phyloP scores from a whole-genome alignment of 2,113 vertebrate species.

The Cariama cristata region DNA sequence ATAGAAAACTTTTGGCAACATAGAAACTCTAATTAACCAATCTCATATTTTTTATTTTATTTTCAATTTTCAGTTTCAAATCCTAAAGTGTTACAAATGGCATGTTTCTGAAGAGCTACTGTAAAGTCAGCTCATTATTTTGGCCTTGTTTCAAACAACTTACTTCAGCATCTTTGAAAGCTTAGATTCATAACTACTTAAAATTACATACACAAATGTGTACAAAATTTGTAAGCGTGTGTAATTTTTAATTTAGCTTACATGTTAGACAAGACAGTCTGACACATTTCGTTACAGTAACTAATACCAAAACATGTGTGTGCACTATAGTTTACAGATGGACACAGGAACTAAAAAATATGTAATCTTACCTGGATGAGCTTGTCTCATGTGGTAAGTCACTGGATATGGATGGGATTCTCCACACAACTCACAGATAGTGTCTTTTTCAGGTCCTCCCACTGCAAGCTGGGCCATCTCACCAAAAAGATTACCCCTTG shows the following conservation, averaged over 20 bases:
- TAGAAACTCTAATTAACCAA: not conserved
- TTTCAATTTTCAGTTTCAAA: not conserved
- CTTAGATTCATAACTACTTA: not conserved
- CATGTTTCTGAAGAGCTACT: not conserved
- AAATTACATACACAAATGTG: not conserved
- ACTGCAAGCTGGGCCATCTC: slow-evolving; percentile 98
- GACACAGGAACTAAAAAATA: not conserved
- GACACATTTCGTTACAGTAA: not conserved
- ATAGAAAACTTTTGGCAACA: not conserved
- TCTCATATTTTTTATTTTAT: not conserved
- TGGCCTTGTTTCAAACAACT: not conserved
- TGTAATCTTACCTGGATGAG: slow-evolving; percentile 88
- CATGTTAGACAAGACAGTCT: not conserved
- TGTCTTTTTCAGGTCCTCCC: slow-evolving; percentile 97
- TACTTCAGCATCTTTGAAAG: not conserved
- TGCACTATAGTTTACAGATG: not conserved
- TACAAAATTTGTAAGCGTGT: not conserved
- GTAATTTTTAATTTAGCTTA: not conserved
- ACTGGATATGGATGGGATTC: slow-evolving; percentile 98
- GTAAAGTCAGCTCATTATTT: not conserved
- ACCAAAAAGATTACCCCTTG: slow-evolving; percentile 96
- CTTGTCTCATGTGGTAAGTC: slow-evolving; percentile 98
- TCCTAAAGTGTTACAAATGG: not conserved
- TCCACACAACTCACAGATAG: slow-evolving; percentile 96
- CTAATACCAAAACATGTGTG: rapidly evolving